Evolutionary conservation across 2,113 vertebrate species (phyloP), one percentile per base, ranked within the genome.

Genomic region (Geococcyx californianus): DNA sequence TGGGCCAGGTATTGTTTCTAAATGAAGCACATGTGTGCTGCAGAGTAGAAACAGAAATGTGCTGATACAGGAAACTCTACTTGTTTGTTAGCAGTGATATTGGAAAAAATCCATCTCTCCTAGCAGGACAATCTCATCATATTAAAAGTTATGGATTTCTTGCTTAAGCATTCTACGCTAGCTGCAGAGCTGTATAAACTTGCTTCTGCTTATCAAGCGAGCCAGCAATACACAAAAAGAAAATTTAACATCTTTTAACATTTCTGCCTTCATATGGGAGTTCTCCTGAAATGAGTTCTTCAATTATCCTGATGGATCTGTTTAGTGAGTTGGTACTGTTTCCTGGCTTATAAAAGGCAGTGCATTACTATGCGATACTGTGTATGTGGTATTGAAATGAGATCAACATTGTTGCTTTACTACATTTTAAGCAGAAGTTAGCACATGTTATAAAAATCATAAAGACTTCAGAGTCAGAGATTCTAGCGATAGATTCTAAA

Each of bases 41-140:
- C 81, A 87, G 94, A 95, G 84, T 90, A 96, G 96, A 95, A 97
- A 97, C 90, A 97, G 97, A 97, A 98, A 97, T 97, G 87, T 98
- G 97, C 97, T 97, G 98, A 98, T 95, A 95, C 97, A 97, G 98
- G 97, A 98, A 98, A 96, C 97, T 97, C 95, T 74, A 96, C 98
- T 98, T 99, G 98, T 99, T 99, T 99, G 99, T 99, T 99, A 98
- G 98, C 98, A 97, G 97, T 96, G 97, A 97, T 98, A 98, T 98
- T 98, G 98, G 96, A 98, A 98, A 98, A 98, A 99, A 99, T 99
- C 98, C 98, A 98, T 99, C 98, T 98, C 98, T 98, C 98, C 98
- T 98, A 98, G 98, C 98, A 98, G 98, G 98, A 99, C 98, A 99
- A 99, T 99, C 98, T 99, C 98, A 99, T 99, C 98, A 99, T 99